Conservation (phyloP, 2,113 vertebrate genomes). For the Cheirogaleus medius region DNA sequence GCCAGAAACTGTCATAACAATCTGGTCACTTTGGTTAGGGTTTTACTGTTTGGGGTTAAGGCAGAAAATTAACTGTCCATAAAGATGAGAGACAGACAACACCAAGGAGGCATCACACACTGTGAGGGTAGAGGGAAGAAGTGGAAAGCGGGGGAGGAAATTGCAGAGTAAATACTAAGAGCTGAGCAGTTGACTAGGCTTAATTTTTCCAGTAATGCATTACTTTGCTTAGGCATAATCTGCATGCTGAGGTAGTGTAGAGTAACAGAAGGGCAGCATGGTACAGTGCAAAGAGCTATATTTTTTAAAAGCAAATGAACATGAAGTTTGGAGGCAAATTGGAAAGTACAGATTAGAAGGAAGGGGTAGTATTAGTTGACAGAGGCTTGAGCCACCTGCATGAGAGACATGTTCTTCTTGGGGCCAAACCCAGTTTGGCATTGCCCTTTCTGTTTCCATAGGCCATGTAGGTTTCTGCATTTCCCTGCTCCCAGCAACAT, state of each 20-base stretch:
- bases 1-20: constrained; percentile 40
- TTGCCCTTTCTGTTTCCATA: not conserved
- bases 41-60: constrained; percentile 21
- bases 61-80: constrained; percentile 51
- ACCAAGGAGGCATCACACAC: constrained; percentile 57
- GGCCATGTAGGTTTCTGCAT: not conserved
- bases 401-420: not conserved
- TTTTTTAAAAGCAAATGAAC: constrained; percentile 43
- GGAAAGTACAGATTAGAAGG: constrained; percentile 27
- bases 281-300: not conserved
- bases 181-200: constrained; percentile 1
- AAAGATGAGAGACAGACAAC: constrained; percentile 62
- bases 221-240: constrained; percentile 8
- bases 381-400: not conserved
- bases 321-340: not conserved
- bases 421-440: not conserved
- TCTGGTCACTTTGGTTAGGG: constrained; percentile 39
- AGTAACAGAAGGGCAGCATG: not conserved
- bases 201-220: not conserved
- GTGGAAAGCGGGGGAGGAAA: constrained; percentile 39
- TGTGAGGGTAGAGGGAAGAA: constrained; percentile 6
- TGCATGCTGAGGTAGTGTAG: not conserved
- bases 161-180: constrained; percentile 25
- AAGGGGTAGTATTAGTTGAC: not conserved
- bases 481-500: not conserved